phyloP scores from a whole-genome alignment of 2,113 vertebrate species.

The Rhinolophus ferrumequinum region DNA sequence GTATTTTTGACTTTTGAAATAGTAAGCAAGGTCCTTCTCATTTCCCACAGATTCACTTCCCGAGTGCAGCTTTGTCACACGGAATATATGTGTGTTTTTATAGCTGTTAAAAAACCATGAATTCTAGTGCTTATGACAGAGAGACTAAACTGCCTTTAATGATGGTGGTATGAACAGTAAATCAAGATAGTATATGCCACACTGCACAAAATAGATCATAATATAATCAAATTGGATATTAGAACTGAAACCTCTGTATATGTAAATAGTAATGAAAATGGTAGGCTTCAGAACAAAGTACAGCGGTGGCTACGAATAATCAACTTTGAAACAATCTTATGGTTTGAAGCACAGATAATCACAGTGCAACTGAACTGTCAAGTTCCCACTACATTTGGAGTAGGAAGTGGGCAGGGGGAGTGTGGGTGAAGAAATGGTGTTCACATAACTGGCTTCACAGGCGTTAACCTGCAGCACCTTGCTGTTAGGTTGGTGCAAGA shows the following conservation, averaged over 20 bases:
- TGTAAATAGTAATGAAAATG: constrained; percentile 60
- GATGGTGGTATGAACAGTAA: constrained; percentile 9
- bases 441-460: neutral
- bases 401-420: neutral
- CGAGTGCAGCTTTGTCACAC: constrained; percentile 33
- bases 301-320: constrained; percentile 1
- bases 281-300: constrained; percentile 34
- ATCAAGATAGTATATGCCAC: constrained; percentile 27
- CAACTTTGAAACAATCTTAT: neutral
- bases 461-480: neutral
- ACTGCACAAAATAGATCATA: constrained; percentile 31
- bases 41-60: constrained; percentile 63
- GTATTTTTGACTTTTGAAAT: constrained; percentile 40
- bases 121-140: constrained; percentile 54
- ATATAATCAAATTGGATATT: constrained; percentile 23
- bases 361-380: neutral
- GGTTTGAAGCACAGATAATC: constrained; percentile 10
- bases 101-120: constrained; percentile 58
- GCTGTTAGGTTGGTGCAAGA: too few species aligned
- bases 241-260: constrained; percentile 47
- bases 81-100: constrained; percentile 65
- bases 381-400: neutral
- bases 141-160: constrained; percentile 70
- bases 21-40: constrained; percentile 68
- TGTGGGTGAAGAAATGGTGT: neutral